Conservation (phyloP, 2,888 invertebrate species). For the Drosophila nr. medialis region DNA sequence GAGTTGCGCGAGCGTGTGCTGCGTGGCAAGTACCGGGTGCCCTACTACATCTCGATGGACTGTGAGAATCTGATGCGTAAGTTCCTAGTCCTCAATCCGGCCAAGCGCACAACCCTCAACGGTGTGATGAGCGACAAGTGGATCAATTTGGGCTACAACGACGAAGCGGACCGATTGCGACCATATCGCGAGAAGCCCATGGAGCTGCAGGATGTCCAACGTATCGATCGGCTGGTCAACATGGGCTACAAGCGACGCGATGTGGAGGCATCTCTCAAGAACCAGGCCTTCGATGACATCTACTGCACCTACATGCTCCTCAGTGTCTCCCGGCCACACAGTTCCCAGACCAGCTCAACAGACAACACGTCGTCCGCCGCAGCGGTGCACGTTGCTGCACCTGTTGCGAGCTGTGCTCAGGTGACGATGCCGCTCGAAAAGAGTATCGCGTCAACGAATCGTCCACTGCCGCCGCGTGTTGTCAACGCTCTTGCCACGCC, state of each 20-base stretch:
- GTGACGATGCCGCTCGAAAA: slow-evolving; percentile 50
- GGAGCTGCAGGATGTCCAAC: slow-evolving; percentile 57
- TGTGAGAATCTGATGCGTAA: slow-evolving; percentile 99
- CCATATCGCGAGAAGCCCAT: slow-evolving; percentile 63
- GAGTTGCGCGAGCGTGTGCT: slow-evolving; percentile 98
- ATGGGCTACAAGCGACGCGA: slow-evolving; percentile 97
- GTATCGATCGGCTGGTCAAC: slow-evolving; percentile 89
- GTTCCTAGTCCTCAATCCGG: slow-evolving; percentile 99
- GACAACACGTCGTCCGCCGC: slow-evolving; percentile 23
- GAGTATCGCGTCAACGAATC: slow-evolving; percentile 23
- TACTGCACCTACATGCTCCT: slow-evolving; percentile 98
- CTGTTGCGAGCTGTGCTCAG: slow-evolving; percentile 47
- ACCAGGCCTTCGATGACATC: slow-evolving; percentile 98
- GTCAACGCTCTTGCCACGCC: slow-evolving; percentile 39
- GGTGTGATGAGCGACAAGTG: slow-evolving; percentile 97
- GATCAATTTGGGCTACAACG: slow-evolving; percentile 98
- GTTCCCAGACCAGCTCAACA: slow-evolving; percentile 10
- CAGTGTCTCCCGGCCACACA: slow-evolving; percentile 80
- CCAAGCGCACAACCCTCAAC: slow-evolving; percentile 96
- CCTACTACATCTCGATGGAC: slow-evolving; percentile 99
- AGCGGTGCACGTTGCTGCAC: slow-evolving; percentile 4
- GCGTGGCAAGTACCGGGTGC: slow-evolving; percentile 98
- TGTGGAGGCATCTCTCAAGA: slow-evolving; percentile 96
- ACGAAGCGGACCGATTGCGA: slow-evolving; percentile 94
- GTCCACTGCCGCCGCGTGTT: slow-evolving; percentile 55